These are phyloP conservation scores for Coilia nasus DNA, from an alignment of 2,797 vertebrate species.

Conservation along the genomic window DNA sequence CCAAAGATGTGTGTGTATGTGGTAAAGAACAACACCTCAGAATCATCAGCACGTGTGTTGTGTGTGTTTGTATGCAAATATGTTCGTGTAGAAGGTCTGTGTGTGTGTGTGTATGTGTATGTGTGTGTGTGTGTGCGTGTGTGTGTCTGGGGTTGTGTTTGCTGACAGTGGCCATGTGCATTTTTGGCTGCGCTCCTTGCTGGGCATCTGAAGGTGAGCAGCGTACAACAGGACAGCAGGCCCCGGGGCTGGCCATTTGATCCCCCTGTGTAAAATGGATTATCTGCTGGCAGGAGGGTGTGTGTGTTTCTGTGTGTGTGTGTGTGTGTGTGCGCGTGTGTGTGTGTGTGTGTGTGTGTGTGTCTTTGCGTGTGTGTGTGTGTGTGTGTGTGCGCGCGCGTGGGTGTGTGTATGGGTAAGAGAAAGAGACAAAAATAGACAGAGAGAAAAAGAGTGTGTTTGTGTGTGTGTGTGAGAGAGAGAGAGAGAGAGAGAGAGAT, in stretches of 20 bases:
- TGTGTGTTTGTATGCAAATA: conserved; percentile 11
- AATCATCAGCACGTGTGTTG: conserved; percentile 33
- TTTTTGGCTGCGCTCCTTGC: conserved; percentile 20
- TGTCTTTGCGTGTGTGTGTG: no score
- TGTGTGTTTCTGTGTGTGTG: no score
- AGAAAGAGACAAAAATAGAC: no score
- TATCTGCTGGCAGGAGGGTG: conserved; percentile 76
- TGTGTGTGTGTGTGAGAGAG: conserved; percentile 23
- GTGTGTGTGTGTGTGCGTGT: not conserved
- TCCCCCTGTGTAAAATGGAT: conserved; percentile 78
- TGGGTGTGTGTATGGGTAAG: conserved; percentile 30
- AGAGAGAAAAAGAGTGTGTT: no score
- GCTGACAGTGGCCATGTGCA: not conserved
- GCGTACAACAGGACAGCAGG: conserved; percentile 62
- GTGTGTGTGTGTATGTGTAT: not conserved
- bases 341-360: no score
- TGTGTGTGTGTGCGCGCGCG: no score
- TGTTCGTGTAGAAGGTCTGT: not conserved
- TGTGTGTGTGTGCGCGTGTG: no score
- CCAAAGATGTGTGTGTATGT: conserved; percentile 30
- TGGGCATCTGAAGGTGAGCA: conserved; percentile 32
- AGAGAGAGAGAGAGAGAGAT: conserved; percentile 47
- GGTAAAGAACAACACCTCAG: no score
- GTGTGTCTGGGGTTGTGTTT: conserved; percentile 44
- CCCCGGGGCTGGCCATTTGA: conserved; percentile 79